Conservation (phyloP, 2,113 vertebrate species). For the Mastomys coucha region DNA sequence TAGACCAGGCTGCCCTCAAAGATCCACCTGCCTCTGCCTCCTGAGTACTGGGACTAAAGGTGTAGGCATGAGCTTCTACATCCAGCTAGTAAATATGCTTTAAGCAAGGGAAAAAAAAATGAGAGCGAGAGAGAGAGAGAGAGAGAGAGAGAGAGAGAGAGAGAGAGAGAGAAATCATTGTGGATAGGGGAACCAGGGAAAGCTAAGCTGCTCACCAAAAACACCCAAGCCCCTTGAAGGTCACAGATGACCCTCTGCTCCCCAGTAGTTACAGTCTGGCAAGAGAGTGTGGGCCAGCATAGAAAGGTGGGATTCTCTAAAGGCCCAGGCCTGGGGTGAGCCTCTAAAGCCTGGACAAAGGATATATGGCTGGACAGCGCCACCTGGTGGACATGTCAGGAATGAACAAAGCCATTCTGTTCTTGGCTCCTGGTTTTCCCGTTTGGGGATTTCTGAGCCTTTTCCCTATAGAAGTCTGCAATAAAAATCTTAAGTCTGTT, state of each 20-base stretch:
- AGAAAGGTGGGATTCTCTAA: neutral
- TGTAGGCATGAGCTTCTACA: neutral
- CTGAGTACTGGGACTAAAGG: neutral
- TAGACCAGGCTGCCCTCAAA: neutral
- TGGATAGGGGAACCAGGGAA: neutral
- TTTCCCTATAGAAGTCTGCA: neutral
- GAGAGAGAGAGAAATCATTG: neutral
- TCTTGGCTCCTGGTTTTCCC: neutral
- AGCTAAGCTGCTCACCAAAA: neutral
- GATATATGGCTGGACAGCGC: slow-evolving; percentile 27
- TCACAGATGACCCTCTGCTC: neutral
- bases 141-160: too few species aligned
- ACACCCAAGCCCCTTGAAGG: neutral
- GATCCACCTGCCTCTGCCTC: neutral
- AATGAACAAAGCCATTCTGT: neutral
- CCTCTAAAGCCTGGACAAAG: fast-evolving
- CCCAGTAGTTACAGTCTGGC: neutral
- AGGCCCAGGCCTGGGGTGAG: neutral
- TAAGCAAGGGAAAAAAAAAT: neutral
- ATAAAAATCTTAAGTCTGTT: neutral
- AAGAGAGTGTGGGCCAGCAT: neutral
- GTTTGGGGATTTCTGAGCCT: neutral
- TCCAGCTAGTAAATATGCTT: neutral
- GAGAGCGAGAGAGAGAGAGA: fast-evolving
- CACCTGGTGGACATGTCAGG: neutral